Base-by-base conservation (phyloP, 2,888 invertebrate species). In the Orthosia gothica region DNA sequence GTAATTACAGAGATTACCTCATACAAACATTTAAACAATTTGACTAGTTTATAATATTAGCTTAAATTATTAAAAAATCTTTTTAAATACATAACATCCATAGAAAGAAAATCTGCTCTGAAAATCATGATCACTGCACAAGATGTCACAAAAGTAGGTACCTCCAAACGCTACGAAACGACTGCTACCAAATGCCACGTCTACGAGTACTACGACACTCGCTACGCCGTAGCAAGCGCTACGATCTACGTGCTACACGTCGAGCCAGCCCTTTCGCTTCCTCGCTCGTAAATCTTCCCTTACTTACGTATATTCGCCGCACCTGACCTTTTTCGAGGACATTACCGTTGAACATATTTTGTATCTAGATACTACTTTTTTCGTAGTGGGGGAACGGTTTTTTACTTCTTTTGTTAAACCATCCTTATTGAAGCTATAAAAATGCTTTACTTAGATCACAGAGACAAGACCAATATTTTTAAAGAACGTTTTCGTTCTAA, bases 201-300 rank as follows among this genome's bases (percentile, higher is more conserved):
- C 80, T 77, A 70, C 79, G 79, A 66, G 20, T 49, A 78, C 64
- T 78, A 70, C 82, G 54, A 68, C 64, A 50, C 63, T 52, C 40
- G 20, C 62, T 76, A 79, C 58, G 81, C 26, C 18, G 69, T 50
- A 61, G 26, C 79, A 49, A 50, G 40, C 20, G 15, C 55, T 55
- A 55, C 55, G 40, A 5, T 65, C 79, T 80, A 83, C 84, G 75
- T 71, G 81, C 68, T 84, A 84, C 81, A 61, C 52, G 68, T 40
- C 47, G 26, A 16, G 50, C 62, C 52, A 74, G 66, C 70, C 80
- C 67, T 74, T 70, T 73, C 13, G 49, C 40, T 15, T 52, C n/a
- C 15, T 59, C 57, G 50, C 50, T 47, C 80, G 64, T 80, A 83
- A 80, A 83, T 81, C 84, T 74, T 79, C 45, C 50, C n/a, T 67